Conservation (phyloP, 2,113 vertebrate genomes). For the Chloebia gouldiae region DNA sequence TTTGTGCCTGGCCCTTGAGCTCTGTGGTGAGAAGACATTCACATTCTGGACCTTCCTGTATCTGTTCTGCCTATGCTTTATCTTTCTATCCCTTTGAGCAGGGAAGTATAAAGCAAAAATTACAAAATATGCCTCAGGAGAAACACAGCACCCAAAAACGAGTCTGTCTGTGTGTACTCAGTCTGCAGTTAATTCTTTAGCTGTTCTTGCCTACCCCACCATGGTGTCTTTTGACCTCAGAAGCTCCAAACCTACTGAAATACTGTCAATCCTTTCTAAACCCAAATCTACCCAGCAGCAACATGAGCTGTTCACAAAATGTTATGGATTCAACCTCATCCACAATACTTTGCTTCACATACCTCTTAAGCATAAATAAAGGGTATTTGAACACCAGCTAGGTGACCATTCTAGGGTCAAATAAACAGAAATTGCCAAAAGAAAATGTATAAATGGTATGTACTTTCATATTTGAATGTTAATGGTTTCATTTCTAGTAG, state of each 20-base stretch:
- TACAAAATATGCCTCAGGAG: background rate
- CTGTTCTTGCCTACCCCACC: background rate
- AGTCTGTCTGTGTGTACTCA: background rate
- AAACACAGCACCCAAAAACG: background rate
- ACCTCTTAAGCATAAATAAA: background rate
- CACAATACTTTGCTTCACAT: background rate
- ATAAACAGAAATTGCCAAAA: background rate
- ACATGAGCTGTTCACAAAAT: background rate
- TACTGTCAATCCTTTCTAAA: background rate
- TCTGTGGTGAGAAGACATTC: background rate
- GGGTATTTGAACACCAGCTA: background rate
- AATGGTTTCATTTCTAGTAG: slow-evolving; percentile 22
- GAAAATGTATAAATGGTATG: background rate
- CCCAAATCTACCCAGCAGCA: background rate
- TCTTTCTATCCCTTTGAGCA: background rate
- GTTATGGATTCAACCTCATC: background rate
- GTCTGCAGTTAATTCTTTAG: background rate
- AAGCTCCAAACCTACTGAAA: background rate
- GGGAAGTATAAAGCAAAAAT: background rate
- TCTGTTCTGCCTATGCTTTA: background rate
- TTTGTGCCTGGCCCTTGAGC: background rate
- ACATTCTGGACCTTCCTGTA: background rate
- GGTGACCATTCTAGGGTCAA: background rate
- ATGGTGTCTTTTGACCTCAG: background rate
- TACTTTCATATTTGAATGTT: background rate